Conservation (phyloP, 1,140 invertebrate species). For the Bilobella aurantiaca region DNA sequence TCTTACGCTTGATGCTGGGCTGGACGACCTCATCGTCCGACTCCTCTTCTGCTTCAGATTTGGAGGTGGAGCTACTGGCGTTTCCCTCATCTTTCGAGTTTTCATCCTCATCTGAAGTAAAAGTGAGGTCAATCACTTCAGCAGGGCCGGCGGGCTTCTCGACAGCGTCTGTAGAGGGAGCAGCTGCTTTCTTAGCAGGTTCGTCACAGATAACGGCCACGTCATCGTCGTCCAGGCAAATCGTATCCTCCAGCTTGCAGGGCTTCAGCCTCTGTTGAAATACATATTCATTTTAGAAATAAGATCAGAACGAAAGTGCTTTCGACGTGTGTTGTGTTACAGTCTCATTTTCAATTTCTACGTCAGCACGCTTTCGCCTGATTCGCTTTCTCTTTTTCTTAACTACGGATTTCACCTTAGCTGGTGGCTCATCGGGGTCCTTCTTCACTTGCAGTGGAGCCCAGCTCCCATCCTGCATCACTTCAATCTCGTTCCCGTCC, state of each 20-base stretch:
- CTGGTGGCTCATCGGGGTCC: slow-evolving; percentile 16
- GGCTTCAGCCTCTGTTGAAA: neutral
- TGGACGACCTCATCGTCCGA: slow-evolving; percentile 7
- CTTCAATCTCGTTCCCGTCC: slow-evolving; percentile 28
- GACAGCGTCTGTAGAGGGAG: neutral
- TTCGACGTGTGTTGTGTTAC: too few species aligned
- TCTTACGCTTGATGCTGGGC: neutral
- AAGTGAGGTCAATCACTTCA: slow-evolving; percentile 19
- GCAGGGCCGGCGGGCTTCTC: neutral
- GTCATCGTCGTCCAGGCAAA: slow-evolving; percentile 27
- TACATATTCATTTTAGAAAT: too few species aligned
- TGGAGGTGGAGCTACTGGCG: neutral
- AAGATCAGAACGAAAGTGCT: too few species aligned
- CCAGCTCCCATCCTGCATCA: slow-evolving; percentile 29
- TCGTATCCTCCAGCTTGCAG: slow-evolving; percentile 2
- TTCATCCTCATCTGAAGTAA: slow-evolving; percentile 12
- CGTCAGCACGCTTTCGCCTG: neutral
- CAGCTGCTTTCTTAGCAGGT: neutral
- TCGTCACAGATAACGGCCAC: slow-evolving; percentile 16
- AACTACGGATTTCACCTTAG: slow-evolving; percentile 17
- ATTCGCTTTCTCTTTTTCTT: neutral
- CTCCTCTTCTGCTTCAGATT: slow-evolving; percentile 13
- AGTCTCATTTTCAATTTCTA: too few species aligned
- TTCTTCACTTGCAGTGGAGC: slow-evolving; percentile 13
- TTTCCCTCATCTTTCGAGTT: neutral